These are phyloP conservation scores for Haplotaxodon microlepis DNA, from an alignment of 2,113 vertebrate genomes.

Conservation along the genomic window DNA sequence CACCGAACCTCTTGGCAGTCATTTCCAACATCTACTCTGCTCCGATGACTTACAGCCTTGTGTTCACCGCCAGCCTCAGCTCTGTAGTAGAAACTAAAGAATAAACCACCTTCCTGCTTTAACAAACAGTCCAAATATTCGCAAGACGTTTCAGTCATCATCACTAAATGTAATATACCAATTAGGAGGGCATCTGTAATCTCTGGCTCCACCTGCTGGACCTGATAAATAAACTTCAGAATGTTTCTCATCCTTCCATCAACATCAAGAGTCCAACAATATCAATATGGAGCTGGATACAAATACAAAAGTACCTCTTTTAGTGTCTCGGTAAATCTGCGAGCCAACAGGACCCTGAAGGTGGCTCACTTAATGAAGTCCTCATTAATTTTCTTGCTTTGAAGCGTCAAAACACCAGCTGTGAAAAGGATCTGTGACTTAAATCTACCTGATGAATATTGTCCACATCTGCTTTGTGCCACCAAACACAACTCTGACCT, in stretches of 20 bases:
- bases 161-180: not conserved
- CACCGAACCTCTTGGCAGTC: not conserved
- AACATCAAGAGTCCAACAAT: not conserved
- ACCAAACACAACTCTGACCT: not conserved
- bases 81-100: not conserved
- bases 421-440: not conserved
- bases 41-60: not conserved
- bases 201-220: conserved; percentile 56
- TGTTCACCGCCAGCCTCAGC: not conserved
- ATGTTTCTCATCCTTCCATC: not conserved
- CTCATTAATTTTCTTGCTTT: not conserved
- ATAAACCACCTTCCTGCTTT: not conserved
- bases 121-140: not conserved
- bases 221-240: not conserved
- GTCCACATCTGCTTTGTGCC: not conserved
- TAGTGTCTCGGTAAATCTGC: not conserved
- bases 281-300: not conserved
- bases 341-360: not conserved
- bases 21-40: not conserved
- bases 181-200: not conserved
- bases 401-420: not conserved
- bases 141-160: not conserved
- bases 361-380: not conserved
- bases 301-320: not conserved
- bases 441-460: not conserved